phyloP scores from a whole-genome alignment of 2,113 vertebrate species.

The Kryptolebias marmoratus region DNA sequence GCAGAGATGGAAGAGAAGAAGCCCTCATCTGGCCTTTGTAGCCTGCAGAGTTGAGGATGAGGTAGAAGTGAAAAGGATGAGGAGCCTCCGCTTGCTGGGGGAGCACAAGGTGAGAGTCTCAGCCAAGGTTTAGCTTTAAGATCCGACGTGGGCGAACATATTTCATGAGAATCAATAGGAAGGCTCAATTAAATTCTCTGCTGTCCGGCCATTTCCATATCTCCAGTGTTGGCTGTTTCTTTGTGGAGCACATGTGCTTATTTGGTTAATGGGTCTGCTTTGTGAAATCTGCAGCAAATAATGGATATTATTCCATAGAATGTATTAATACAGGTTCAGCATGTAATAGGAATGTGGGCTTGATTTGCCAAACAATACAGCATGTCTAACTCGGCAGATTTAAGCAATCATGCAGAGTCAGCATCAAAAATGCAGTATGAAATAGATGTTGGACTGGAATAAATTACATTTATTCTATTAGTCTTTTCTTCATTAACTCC shows the following conservation, averaged over 20 bases:
- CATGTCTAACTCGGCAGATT: constrained; percentile 11
- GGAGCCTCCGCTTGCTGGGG: background rate
- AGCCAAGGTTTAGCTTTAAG: constrained; percentile 21
- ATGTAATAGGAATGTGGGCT: constrained; percentile 11
- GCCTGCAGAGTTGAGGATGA: constrained; percentile 11
- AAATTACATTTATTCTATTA: constrained; percentile 13
- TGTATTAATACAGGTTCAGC: constrained; percentile 11
- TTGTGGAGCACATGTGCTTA: constrained; percentile 19
- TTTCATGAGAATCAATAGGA: constrained; percentile 24
- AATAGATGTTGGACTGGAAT: background rate
- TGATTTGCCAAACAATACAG: constrained; percentile 22
- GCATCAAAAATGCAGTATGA: background rate
- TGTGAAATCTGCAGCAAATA: constrained; percentile 18
- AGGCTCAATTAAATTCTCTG: constrained; percentile 16
- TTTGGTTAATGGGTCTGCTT: constrained; percentile 31
- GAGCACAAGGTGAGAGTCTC: constrained; percentile 12
- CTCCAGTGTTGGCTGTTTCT: background rate
- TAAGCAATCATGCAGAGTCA: constrained; percentile 6
- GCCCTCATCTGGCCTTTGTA: constrained; percentile 21
- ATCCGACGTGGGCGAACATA: constrained; percentile 25
- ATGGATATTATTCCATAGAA: background rate
- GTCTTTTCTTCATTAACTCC: background rate
- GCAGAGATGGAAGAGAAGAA: background rate
- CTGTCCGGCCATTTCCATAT: constrained; percentile 14
- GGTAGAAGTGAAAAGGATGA: background rate